Evolutionary conservation across 2,797 vertebrate species (phyloP), one percentile per base, ranked within the genome.

Genomic region (Lagodon rhomboides): DNA sequence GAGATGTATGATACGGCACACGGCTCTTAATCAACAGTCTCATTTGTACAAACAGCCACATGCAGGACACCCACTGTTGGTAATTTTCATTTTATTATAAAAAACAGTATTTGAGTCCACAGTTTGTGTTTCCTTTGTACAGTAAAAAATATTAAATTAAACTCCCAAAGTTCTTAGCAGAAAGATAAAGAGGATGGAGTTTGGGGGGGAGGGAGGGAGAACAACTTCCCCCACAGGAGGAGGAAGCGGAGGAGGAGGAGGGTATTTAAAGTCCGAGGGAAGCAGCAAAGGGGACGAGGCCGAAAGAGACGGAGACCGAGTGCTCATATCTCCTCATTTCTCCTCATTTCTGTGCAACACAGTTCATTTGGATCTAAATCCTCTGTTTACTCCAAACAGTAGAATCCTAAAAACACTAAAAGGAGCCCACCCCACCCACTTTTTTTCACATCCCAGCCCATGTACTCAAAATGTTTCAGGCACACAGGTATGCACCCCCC

Each of bases 71-170:
- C 60, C 46, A 62, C 65, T 84, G 93, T 91, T 93, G 91, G 89
- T 93, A 89, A 92, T 95, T 95, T 95, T 92, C 68, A 92, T 95
- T 96, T 96, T 96, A 95, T 95, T 96, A 94, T 91, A 94, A 94
- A 94, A 93, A 95, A 94, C 92, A 93, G 94, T 94, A 95, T 93
- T 93, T 90, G 91, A 95, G 94, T 95, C 95, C 95, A 96, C 94
- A 95, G 94, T 95, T 95, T 93, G 91, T 89, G 90, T 94, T 95
- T 94, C 87, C 93, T 95, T 95, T 96, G 92, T 95, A 95, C 95
- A 96, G 94, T 96, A 95, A 95, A 96, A 96, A 96, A 96, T 95
- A 95, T 94, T 95, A 96, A 96, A 95, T 95, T 94, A 95, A 95
- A 94, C 92, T 94, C 91, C 94, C 92, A 91, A 94, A 91, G 90